A percentile compares a stretch with the other conserved stretches of the same genome.
Conservation (phyloP, 2,888 invertebrate genomes). For the Conus canariensis region DNA sequence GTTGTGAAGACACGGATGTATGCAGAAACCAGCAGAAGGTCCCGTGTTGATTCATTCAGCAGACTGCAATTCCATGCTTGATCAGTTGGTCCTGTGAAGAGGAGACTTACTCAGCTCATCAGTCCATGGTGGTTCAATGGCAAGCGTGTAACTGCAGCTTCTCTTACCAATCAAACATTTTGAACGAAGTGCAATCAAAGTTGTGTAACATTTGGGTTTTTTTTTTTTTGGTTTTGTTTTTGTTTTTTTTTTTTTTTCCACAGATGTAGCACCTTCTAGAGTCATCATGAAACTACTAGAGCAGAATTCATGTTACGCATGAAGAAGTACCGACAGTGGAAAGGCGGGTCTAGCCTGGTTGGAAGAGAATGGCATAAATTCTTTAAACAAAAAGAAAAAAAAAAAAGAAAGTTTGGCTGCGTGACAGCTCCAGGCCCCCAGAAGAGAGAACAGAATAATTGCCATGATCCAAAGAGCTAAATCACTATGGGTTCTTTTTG, state of each 20-base stretch:
- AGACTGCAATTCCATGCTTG: slow-evolving; percentile 21
- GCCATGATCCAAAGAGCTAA: slow-evolving; percentile 26
- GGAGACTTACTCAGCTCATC: not conserved
- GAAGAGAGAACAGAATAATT: not conserved
- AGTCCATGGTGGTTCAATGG: not conserved
- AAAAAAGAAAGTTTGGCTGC: not conserved
- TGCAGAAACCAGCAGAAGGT: not conserved
- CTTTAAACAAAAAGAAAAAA: not conserved
- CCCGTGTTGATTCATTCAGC: not conserved
- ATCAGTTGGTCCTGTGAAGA: not conserved
- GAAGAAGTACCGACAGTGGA: not conserved
- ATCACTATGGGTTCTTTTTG: slow-evolving; percentile 7
- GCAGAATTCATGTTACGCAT: not conserved
- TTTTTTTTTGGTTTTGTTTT: not conserved
- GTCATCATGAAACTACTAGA: not conserved
- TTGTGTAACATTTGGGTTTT: not conserved
- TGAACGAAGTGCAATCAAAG: slow-evolving; percentile 32
- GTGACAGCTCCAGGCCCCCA: not conserved
- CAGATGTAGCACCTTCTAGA: not conserved
- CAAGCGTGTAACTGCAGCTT: not conserved
- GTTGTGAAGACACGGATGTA: not conserved
- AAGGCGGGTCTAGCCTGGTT: not conserved
- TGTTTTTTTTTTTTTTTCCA: too few relatives aligned
- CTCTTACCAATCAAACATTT: slow-evolving; percentile 20
- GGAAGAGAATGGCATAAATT: not conserved